Evolutionary conservation across 2,888 invertebrate genomes (phyloP).

Genomic region (Plagodis pulveraria): DNA sequence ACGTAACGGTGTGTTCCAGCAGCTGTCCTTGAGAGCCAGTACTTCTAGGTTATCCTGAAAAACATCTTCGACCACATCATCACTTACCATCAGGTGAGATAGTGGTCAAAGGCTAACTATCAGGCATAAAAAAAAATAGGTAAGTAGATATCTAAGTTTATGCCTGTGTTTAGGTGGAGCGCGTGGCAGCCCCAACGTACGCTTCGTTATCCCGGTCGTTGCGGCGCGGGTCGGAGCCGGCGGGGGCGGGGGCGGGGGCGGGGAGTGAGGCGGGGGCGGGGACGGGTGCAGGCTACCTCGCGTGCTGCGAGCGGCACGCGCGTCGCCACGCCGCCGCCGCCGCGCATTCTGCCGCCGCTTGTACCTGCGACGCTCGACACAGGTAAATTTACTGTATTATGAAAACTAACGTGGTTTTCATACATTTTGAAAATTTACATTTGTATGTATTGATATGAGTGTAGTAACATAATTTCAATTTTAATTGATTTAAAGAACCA

Average conservation of each 20-base stretch:
- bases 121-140: no score
- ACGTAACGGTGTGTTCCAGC: no score
- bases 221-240: conserved; percentile 62
- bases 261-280: conserved; percentile 14
- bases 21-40: no score
- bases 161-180: conserved; percentile 76
- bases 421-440: no score
- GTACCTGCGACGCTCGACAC: conserved; percentile 67
- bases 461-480: no score
- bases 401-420: no score
- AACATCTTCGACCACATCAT: no score
- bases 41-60: no score
- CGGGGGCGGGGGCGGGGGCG: conserved; percentile 12
- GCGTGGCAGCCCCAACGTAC: conserved; percentile 88
- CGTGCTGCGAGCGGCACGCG: conserved; percentile 63
- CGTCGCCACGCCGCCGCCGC: conserved; percentile 71
- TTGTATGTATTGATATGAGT: no score
- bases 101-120: no score
- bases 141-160: not conserved
- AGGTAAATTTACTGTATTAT: conserved; percentile 40
- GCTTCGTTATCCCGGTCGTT: conserved; percentile 84
- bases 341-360: conserved; percentile 53
- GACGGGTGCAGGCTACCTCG: conserved; percentile 21
- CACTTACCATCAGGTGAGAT: no score
- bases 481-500: no score